These are phyloP conservation scores for Pogonognathellus flavescens DNA, from an alignment of 1,140 invertebrate genomes.

Conservation along the genomic window DNA sequence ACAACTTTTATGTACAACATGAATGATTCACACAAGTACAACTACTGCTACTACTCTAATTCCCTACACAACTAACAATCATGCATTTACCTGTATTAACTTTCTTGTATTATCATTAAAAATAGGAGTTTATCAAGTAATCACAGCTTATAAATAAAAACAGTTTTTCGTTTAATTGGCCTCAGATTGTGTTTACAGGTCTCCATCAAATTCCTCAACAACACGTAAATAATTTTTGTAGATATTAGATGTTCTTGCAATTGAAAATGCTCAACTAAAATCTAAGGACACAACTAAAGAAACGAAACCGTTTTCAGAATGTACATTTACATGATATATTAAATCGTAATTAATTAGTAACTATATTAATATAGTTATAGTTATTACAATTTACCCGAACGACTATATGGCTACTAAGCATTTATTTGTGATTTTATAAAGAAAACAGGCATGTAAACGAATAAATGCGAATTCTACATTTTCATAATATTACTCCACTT, in stretches of 20 bases:
- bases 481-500: too few relatives aligned
- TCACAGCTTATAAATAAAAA: constrained; percentile 49
- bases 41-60: neutral
- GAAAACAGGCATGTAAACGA: too few relatives aligned
- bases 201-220: neutral
- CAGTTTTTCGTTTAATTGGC: constrained; percentile 25
- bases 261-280: neutral
- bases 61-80: neutral
- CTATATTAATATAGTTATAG: too few relatives aligned
- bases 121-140: constrained; percentile 47
- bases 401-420: too few relatives aligned
- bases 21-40: neutral
- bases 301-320: too few relatives aligned
- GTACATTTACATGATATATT: too few relatives aligned
- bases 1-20: neutral
- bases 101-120: constrained; percentile 44
- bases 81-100: neutral
- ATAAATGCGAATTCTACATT: too few relatives aligned
- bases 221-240: neutral
- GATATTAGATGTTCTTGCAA: neutral
- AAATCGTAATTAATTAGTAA: too few relatives aligned
- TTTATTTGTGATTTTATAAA: too few relatives aligned
- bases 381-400: too few relatives aligned
- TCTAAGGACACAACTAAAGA: too few relatives aligned
- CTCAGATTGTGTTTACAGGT: neutral